Conservation (phyloP, 2,888 invertebrate species). For the Ischnura elegans region DNA sequence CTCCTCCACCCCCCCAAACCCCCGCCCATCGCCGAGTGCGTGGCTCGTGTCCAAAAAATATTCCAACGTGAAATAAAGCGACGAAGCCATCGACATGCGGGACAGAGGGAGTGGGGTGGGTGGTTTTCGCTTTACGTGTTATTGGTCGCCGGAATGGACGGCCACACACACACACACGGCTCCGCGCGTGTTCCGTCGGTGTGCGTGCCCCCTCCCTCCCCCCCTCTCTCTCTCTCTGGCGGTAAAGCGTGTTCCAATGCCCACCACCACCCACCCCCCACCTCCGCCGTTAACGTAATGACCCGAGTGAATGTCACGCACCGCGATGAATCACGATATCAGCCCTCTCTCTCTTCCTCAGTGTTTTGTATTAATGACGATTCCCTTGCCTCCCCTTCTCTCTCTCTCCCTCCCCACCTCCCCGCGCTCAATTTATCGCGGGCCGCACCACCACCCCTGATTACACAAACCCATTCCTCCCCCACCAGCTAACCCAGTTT, state of each 20-base stretch:
- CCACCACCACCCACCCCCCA: neutral
- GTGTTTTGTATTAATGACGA: conserved; percentile 65
- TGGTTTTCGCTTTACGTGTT: neutral
- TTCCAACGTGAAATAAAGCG: conserved; percentile 21
- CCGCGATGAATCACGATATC: conserved; percentile 52
- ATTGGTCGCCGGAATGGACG: neutral
- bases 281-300: conserved; percentile 37
- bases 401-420: neutral
- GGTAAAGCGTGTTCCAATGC: too few relatives aligned
- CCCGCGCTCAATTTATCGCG: conserved; percentile 63
- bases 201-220: too few relatives aligned
- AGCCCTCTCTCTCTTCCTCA: conserved; percentile 10
- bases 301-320: conserved; percentile 55
- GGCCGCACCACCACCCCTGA: neutral
- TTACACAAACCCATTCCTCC: neutral
- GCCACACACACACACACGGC: too few relatives aligned
- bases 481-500: too few relatives aligned
- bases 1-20: neutral
- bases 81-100: too few relatives aligned
- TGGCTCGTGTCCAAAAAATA: conserved; percentile 63
- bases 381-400: neutral
- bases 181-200: neutral
- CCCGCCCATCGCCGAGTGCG: neutral
- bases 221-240: too few relatives aligned
- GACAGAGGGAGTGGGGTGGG: neutral